Base-by-base conservation (phyloP, 2,797 vertebrate genomes). In the Poecilia picta region DNA sequence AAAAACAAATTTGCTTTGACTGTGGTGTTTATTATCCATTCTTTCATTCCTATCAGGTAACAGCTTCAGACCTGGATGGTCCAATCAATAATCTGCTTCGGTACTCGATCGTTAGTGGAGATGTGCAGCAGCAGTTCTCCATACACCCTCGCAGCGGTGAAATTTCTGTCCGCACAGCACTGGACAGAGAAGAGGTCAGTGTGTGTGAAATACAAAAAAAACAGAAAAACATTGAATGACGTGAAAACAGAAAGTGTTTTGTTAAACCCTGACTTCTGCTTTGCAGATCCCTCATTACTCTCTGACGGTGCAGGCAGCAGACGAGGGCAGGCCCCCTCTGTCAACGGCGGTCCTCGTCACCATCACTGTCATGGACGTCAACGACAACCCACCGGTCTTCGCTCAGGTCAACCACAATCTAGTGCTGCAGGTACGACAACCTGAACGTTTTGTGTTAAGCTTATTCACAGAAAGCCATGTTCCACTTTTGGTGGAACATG, bases 111-210 rank as follows among this genome's bases (percentile, higher is more conserved):
- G 95, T 97, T 78, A 97, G 88, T 79, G 98, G 98, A 2, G 97
- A 99, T 89, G 84, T 93, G 0, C 88, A 94, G 39, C 96, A 96
- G 87, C 97, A 98, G 89, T 99, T 99, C 51, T 83, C 89, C 28
- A 95, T 99, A 62, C 93, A 99, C 77, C 94, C 96, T 20, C 95
- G 95, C 47, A 96, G 91, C 0, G 98, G 98, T 46, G 96, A 97
- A 59, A 95, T 99, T 73, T 94, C 89, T 3, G 95, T 97, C 18
- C 94, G 93, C 75, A 97, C 96, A 16, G 91, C 90, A 0, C 93
- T 99, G 92, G 98, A 99, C 92, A 95, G 98, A 85, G 98, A 99
- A 64, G 95, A 99, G 97, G 98, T 99, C 73, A 95, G 97, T 72
- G n/a, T 74, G 47, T 7, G 66, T 73, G 0, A 23, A 25, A 15